Conservation (phyloP, 2,113 vertebrate species). For the Centrocercus urophasianus region DNA sequence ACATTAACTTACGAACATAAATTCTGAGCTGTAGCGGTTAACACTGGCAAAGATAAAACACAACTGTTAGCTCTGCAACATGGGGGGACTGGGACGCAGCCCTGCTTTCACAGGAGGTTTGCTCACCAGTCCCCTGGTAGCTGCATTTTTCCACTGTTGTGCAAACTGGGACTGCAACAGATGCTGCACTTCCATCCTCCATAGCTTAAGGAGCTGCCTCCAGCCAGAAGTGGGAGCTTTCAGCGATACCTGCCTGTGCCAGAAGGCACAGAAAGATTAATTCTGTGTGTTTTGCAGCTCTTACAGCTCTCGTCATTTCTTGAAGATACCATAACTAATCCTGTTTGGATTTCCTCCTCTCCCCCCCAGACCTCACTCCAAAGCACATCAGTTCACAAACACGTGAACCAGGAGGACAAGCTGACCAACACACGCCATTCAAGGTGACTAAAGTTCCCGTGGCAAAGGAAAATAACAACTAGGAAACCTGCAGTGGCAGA, state of each 20-base stretch:
- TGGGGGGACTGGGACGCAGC: not conserved
- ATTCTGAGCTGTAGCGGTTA: not conserved
- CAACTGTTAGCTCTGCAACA: not conserved
- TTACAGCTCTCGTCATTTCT: not conserved
- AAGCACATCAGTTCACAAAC: not conserved
- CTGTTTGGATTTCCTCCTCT: not conserved
- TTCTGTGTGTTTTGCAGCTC: not conserved
- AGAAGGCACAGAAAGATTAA: not conserved
- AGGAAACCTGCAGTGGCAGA: not conserved
- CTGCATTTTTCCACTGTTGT: not conserved
- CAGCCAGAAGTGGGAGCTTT: accelerated
- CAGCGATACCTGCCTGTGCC: not conserved
- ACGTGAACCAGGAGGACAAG: not conserved
- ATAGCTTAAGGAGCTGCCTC: not conserved
- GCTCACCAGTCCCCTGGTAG: not conserved
- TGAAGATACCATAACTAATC: not conserved
- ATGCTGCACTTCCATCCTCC: not conserved
- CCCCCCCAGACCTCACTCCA: not conserved
- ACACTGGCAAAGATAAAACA: not conserved
- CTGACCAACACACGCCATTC: not conserved
- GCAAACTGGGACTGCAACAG: not conserved
- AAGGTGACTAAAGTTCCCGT: not conserved
- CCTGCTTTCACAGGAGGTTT: no score
- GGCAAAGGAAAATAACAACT: not conserved
- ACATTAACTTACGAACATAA: not conserved